Conservation (phyloP, 2,113 vertebrate genomes). For the Microtus montanus region DNA sequence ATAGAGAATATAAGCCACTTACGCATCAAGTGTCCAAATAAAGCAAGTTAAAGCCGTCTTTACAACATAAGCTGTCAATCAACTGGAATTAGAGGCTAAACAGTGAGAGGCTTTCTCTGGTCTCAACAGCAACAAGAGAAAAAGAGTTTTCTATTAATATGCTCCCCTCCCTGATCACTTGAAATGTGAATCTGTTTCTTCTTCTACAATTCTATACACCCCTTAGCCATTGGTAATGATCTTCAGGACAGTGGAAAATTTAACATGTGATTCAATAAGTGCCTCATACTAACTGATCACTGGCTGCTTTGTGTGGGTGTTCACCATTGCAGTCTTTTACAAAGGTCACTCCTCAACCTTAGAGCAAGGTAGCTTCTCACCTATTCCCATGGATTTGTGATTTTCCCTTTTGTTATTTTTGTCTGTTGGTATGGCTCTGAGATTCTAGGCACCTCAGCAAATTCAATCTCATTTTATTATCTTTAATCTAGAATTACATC, state of each 20-base stretch:
- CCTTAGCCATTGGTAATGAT: neutral
- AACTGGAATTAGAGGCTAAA: neutral
- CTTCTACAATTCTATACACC: slow-evolving; percentile 11
- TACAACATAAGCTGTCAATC: neutral
- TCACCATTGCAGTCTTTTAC: neutral
- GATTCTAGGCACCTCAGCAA: neutral
- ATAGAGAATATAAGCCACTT: neutral
- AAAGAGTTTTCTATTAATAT: neutral
- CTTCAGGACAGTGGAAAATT: neutral
- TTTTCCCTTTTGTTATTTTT: neutral
- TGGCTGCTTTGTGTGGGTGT: neutral
- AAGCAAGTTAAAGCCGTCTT: neutral
- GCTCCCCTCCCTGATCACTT: neutral
- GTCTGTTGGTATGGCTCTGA: neutral
- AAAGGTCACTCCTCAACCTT: neutral
- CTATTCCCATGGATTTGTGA: neutral
- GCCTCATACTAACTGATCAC: neutral
- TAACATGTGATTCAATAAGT: neutral
- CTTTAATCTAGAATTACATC: slow-evolving; percentile 36
- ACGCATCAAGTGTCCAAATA: neutral
- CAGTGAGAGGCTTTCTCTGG: neutral
- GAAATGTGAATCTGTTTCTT: neutral
- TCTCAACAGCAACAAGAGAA: slow-evolving; percentile 2
- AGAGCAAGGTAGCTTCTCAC: neutral
- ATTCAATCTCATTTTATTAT: slow-evolving; percentile 20